A percentile compares a stretch with the other conserved stretches of the same genome.
Conservation (phyloP, 2,113 vertebrate genomes). For the Osmerus eperlanus region DNA sequence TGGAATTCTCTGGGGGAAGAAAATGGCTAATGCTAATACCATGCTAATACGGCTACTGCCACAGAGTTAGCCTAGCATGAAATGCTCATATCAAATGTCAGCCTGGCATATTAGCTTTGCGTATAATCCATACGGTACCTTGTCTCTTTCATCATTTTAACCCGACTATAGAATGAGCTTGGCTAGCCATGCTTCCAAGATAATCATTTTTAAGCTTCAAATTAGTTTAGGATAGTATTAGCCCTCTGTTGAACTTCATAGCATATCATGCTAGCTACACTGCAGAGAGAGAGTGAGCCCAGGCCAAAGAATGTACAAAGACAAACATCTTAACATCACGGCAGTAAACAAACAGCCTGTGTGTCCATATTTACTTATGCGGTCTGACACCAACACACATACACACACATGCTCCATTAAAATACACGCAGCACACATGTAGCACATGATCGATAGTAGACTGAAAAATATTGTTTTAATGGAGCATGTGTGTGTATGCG, state of each 20-base stretch:
- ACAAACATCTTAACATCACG: constrained; percentile 57
- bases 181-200: too few relatives aligned
- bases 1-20: constrained; percentile 18
- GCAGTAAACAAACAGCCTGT: constrained; percentile 58
- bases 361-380: constrained; percentile 57
- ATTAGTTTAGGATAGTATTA: constrained; percentile 44
- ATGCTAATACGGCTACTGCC: constrained; percentile 13
- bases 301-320: constrained; percentile 32
- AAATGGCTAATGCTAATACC: constrained; percentile 41
- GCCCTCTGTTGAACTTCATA: constrained; percentile 48
- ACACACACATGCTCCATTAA: constrained; percentile 27
- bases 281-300: constrained; percentile 49
- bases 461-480: too few relatives aligned
- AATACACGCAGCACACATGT: not conserved
- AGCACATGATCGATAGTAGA: too few relatives aligned
- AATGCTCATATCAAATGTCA: too few relatives aligned
- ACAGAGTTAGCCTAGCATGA: constrained; percentile 36
- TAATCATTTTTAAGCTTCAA: not conserved
- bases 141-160: too few relatives aligned
- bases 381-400: constrained; percentile 44
- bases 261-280: constrained; percentile 31
- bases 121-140: too few relatives aligned
- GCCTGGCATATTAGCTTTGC: too few relatives aligned
- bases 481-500: not conserved
- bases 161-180: too few relatives aligned